Conservation (phyloP, 2,797 vertebrate genomes). For the Channa striata region DNA sequence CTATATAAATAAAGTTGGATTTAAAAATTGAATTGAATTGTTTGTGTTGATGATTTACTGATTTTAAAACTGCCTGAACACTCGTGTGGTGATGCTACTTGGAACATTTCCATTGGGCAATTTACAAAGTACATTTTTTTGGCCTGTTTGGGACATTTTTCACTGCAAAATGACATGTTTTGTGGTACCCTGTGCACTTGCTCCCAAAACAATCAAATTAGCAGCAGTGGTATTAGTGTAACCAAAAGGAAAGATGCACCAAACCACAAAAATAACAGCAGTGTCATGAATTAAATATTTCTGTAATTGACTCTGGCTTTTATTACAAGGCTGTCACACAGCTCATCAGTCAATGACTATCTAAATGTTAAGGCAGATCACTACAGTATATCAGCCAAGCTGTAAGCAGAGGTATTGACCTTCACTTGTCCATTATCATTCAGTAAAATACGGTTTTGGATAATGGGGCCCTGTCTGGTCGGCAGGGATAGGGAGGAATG, state of each 20-base stretch:
- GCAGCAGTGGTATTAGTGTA: not conserved
- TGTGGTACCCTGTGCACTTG: not conserved
- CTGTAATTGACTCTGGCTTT: slow-evolving; percentile 42
- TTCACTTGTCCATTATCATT: slow-evolving; percentile 66
- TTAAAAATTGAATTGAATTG: no score
- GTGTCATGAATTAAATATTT: slow-evolving; percentile 17
- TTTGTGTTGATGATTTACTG: no score
- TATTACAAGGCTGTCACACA: slow-evolving; percentile 38
- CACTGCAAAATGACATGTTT: no score
- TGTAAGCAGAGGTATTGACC: slow-evolving; percentile 37
- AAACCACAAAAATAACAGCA: slow-evolving; percentile 5
- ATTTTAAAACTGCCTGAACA: no score
- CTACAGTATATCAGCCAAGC: not conserved
- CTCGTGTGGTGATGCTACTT: no score
- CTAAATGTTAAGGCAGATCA: slow-evolving; percentile 44
- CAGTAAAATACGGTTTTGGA: slow-evolving; percentile 60
- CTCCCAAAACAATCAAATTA: not conserved
- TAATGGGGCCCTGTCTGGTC: slow-evolving; percentile 46
- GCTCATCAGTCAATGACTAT: slow-evolving; percentile 38
- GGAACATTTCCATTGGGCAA: no score
- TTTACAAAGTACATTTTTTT: no score
- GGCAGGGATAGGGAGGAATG: slow-evolving; percentile 50
- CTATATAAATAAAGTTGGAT: no score
- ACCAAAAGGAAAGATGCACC: not conserved
- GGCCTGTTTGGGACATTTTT: no score